phyloP scores from a whole-genome alignment of 2,113 vertebrate species.

The Nothobranchius furzeri region DNA sequence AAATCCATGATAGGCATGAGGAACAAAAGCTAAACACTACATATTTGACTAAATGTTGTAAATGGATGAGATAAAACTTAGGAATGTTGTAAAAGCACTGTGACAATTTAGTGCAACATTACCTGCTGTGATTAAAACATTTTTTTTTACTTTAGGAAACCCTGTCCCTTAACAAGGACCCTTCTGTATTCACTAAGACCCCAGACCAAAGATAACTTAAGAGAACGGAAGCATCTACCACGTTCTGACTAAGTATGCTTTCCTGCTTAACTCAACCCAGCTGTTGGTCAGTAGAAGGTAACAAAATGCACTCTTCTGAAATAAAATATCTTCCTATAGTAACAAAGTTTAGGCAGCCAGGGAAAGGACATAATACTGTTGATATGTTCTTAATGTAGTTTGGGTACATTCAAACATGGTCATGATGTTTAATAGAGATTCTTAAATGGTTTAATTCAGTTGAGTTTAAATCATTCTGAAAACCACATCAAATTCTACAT shows the following conservation, averaged over 20 bases:
- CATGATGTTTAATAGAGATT: too few relatives aligned
- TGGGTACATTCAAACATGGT: constrained; percentile 59
- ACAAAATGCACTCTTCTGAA: constrained; percentile 51
- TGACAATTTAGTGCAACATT: neutral
- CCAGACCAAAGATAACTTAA: constrained; percentile 51
- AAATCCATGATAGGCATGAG: too few relatives aligned
- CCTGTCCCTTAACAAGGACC: constrained; percentile 25
- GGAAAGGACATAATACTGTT: constrained; percentile 57
- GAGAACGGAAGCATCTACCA: constrained; percentile 51
- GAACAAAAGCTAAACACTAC: too few relatives aligned
- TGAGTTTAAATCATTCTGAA: too few relatives aligned
- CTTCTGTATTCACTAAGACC: constrained; percentile 38
- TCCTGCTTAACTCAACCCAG: constrained; percentile 65
- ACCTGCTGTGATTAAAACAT: constrained; percentile 1
- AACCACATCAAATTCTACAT: too few relatives aligned
- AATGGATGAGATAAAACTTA: neutral
- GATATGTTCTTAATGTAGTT: constrained; percentile 54
- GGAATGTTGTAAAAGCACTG: neutral
- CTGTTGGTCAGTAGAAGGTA: constrained; percentile 56
- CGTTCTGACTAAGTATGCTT: constrained; percentile 28
- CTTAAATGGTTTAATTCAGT: too few relatives aligned
- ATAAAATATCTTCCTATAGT: constrained; percentile 58
- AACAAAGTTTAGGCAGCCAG: constrained; percentile 43
- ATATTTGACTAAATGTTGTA: neutral
- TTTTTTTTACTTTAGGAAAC: constrained; percentile 17